These are phyloP conservation scores for Heterohyrax brucei DNA, from an alignment of 2,797 vertebrate species.

Conservation along the genomic window DNA sequence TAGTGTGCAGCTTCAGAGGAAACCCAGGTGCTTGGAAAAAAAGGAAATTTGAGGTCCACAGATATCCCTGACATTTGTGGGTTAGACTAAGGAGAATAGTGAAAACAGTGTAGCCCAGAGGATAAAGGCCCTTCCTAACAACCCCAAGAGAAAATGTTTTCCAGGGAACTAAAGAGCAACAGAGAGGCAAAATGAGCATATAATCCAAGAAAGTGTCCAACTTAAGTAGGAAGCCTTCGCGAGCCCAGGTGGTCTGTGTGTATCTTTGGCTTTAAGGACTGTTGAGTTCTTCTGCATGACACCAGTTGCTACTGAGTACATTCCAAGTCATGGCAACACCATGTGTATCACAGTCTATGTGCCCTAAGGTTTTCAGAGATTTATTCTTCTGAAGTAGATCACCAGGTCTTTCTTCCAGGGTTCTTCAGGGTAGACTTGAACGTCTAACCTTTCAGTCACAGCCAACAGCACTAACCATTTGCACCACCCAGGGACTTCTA, in stretches of 20 bases:
- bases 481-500: background rate
- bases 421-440: background rate
- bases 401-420: background rate
- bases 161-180: background rate
- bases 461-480: background rate
- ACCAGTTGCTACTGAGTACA: background rate
- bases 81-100: background rate
- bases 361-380: background rate
- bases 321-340: background rate
- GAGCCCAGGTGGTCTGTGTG: background rate
- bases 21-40: background rate
- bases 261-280: background rate
- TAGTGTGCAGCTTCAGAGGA: background rate
- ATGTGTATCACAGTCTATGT: background rate
- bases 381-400: background rate
- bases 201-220: background rate
- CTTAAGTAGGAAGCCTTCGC: background rate
- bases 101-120: background rate
- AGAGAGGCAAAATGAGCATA: conserved; percentile 33
- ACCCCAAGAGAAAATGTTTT: background rate
- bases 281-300: background rate
- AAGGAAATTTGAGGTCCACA: background rate
- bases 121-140: background rate
- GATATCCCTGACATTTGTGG: background rate
- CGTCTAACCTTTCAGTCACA: background rate